Base-by-base conservation (phyloP, 2,888 invertebrate genomes). In the Amphiduros pacificus region DNA sequence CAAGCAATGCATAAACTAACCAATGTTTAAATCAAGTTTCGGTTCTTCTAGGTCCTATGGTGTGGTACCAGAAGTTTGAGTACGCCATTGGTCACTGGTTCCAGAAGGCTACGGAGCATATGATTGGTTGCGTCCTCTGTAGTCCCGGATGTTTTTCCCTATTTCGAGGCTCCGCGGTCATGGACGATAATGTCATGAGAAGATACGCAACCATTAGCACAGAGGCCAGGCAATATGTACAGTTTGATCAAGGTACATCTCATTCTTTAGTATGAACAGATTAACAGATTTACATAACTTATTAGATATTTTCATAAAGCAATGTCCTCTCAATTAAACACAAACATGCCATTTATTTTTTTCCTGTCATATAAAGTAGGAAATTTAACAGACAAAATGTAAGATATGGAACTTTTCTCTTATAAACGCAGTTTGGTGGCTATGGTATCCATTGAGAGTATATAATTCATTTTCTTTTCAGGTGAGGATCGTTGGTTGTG, bases 31-130 rank as follows among this genome's bases (percentile, higher is more conserved):
- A n/a, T n/a, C n/a, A n/a, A n/a, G n/a, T n/a, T n/a, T n/a, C n/a
- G n/a, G n/a, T n/a, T n/a, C n/a, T 48, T 54, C 1, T 26, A 86
- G 93, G 97, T 59, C 92, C 94, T 0, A 96, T 97, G 95, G 94
- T 95, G 62, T 98, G 97, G 96, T 98, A 98, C 83, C 98, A 98
- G 84, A 90, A 93, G 86, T 98, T 99, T 84, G 98, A 98, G 84
- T 98, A 98, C 82, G 98, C 98, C 52, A 94, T 98, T 79, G 97
- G 98, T 76, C 98, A 98, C 90, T 99, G 98, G 98, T 90, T 98
- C 77, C 97, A 98, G 86, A 98, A 98, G 84, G 95, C 98, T 48
- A 98, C 98, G 4, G 98, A 98, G 82, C 98, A 98, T 82, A 96
- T 98, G 92, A 96, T 98, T 79, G 98, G 98, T 55, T 98, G 98